phyloP scores from a whole-genome alignment of 2,888 invertebrate species.

The Melanostoma mellinum region DNA sequence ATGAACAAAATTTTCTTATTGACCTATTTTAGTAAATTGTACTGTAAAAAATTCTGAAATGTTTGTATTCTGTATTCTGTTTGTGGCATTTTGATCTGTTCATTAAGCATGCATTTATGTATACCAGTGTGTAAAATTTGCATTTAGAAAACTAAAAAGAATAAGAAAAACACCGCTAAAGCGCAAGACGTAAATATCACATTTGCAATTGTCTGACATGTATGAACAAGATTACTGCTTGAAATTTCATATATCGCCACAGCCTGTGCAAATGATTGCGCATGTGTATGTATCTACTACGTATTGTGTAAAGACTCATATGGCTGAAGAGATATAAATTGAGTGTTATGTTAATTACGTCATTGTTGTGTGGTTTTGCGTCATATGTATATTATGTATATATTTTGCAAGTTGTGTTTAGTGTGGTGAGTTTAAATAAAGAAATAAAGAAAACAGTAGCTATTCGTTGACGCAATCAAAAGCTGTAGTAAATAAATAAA shows the following conservation, averaged over 20 bases:
- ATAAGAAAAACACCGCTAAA: background rate
- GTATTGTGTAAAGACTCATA: too few species aligned
- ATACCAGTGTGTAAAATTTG: background rate
- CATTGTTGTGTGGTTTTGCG: too few species aligned
- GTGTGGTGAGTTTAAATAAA: too few species aligned
- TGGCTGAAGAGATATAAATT: too few species aligned
- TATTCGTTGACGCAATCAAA: too few species aligned
- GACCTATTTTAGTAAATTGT: background rate
- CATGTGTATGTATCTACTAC: too few species aligned
- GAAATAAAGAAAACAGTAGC: too few species aligned
- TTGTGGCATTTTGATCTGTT: background rate
- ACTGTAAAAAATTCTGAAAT: conserved; percentile 40
- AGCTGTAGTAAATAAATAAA: too few species aligned
- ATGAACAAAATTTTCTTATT: background rate
- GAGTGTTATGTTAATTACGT: too few species aligned
- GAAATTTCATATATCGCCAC: background rate
- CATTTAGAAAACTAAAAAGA: too few species aligned
- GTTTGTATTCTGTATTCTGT: conserved; percentile 28
- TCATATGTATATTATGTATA: too few species aligned
- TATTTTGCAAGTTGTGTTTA: too few species aligned
- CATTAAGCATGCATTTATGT: background rate
- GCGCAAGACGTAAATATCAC: conserved; percentile 5
- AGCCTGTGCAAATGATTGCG: background rate
- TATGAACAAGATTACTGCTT: conserved; percentile 34
- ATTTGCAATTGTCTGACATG: conserved; percentile 17